These are phyloP conservation scores for Cuniculus paca DNA, from an alignment of 2,797 vertebrate genomes.

Conservation along the genomic window DNA sequence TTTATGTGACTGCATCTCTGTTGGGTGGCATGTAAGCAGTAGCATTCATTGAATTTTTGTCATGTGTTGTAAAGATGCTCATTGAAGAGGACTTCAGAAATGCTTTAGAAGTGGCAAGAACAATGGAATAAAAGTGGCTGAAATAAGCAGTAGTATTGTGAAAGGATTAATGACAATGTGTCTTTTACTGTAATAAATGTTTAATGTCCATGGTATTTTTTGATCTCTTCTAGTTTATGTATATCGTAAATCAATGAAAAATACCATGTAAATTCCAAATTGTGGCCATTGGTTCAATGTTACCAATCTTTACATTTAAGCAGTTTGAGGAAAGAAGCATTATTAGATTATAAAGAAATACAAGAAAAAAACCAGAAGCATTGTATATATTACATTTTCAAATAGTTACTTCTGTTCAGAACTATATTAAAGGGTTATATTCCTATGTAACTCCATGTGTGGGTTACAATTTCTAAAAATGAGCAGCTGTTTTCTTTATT, in stretches of 20 bases:
- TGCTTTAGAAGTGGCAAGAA: not conserved
- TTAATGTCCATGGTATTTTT: not conserved
- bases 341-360: constrained; percentile 36
- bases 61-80: not conserved
- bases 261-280: not conserved
- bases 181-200: not conserved
- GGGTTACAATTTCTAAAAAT: constrained; percentile 26
- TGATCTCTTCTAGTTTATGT: not conserved
- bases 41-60: not conserved
- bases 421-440: not conserved
- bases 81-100: not conserved
- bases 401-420: not conserved
- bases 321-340: not conserved
- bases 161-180: not conserved
- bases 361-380: not conserved
- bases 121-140: not conserved
- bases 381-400: not conserved
- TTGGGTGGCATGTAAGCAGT: not conserved
- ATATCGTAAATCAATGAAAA: not conserved
- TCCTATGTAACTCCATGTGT: not conserved
- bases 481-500: not conserved
- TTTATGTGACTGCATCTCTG: not conserved
- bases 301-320: constrained; percentile 18
- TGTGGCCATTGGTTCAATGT: not conserved
- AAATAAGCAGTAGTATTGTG: not conserved